These are phyloP conservation scores for Apis florea DNA, from an alignment of 1,140 invertebrate species.

Conservation along the genomic window DNA sequence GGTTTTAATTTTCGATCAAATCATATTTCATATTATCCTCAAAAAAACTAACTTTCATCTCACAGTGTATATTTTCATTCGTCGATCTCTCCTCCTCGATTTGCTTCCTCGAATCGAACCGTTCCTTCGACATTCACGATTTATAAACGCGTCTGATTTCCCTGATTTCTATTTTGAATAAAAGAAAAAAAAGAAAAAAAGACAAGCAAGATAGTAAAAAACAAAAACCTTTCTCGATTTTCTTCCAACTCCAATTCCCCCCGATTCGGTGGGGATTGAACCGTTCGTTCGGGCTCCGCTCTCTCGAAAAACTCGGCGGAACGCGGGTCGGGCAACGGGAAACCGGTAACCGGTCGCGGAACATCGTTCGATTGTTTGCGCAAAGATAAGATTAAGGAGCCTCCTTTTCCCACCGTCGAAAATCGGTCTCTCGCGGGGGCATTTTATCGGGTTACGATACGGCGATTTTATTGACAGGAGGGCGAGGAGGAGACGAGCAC, in stretches of 20 bases:
- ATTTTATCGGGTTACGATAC: conserved; percentile 46
- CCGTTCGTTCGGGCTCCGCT: background rate
- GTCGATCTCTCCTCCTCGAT: no score
- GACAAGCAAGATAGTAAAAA: no score
- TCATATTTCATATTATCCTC: no score
- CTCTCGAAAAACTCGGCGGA: conserved; percentile 9
- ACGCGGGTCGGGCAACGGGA: background rate
- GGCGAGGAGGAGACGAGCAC: conserved; percentile 32
- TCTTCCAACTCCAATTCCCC: background rate
- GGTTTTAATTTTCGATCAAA: no score
- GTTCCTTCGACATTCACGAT: no score
- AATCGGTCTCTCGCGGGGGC: conserved; percentile 33
- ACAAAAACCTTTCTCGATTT: no score
- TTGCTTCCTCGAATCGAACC: no score
- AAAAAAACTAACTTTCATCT: no score
- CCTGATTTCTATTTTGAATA: no score
- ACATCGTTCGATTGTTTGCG: conserved; percentile 51
- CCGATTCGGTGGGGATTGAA: conserved; percentile 13
- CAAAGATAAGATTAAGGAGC: conserved; percentile 63
- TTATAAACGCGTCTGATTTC: no score
- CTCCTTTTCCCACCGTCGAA: conserved; percentile 62
- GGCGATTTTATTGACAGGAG: conserved; percentile 50
- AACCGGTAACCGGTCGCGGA: conserved; percentile 35
- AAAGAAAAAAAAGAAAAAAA: no score
- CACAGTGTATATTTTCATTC: no score